Conservation (phyloP, 2,113 vertebrate genomes). For the Pygathrix nemaeus region DNA sequence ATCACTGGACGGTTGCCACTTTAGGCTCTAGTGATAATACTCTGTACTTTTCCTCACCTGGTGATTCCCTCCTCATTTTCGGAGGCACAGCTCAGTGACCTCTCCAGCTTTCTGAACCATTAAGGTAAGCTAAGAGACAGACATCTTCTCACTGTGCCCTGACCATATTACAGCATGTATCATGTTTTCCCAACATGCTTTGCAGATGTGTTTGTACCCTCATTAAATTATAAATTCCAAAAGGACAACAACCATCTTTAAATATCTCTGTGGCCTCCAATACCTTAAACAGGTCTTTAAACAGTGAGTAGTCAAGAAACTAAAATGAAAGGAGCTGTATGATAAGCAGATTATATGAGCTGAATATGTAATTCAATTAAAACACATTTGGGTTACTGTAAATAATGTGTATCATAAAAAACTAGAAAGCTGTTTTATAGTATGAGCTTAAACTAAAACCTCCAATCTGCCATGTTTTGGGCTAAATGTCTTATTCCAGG, state of each 20-base stretch:
- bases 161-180: neutral
- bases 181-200: neutral
- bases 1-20: neutral
- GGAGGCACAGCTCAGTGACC: neutral
- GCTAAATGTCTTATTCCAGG: neutral
- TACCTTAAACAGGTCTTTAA: neutral
- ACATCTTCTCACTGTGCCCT: neutral
- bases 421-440: neutral
- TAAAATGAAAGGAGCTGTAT: neutral
- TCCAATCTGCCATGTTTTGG: neutral
- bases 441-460: neutral
- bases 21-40: neutral
- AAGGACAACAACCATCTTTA: neutral
- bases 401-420: neutral
- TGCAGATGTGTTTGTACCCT: neutral
- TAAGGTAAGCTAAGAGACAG: neutral
- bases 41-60: neutral
- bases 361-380: neutral
- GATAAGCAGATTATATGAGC: neutral
- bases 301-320: neutral
- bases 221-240: neutral
- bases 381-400: neutral
- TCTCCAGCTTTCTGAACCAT: neutral
- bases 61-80: neutral
- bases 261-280: neutral